Percentiles rank a stretch among this genome's conserved stretches.
phyloP scores from a whole-genome alignment of 1,140 invertebrate species.

The Ostrea edulis region DNA sequence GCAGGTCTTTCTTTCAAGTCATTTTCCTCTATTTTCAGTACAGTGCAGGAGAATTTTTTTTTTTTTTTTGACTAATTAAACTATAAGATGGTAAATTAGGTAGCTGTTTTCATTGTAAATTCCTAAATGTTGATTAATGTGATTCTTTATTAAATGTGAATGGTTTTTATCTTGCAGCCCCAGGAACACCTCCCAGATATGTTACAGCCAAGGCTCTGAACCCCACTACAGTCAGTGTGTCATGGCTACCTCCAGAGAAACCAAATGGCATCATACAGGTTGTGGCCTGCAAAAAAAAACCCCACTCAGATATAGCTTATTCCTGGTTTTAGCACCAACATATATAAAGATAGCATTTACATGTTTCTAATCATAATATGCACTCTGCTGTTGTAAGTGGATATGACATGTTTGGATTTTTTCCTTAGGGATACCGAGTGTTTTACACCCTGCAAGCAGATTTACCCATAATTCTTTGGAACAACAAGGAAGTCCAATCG shows the following conservation, averaged over 20 bases:
- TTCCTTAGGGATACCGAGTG: constrained; percentile 95
- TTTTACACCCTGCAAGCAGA: constrained; percentile 95
- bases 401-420: neutral
- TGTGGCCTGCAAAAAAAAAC: constrained; percentile 50
- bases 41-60: neutral
- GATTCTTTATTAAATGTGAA: neutral
- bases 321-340: too few relatives aligned
- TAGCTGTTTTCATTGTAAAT: neutral
- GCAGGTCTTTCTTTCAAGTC: neutral
- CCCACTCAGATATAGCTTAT: neutral
- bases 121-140: too few relatives aligned
- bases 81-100: neutral
- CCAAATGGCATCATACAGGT: constrained; percentile 98
- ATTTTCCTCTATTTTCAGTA: neutral
- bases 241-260: constrained; percentile 98
- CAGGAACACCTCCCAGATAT: constrained; percentile 95
- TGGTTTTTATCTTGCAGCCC: constrained; percentile 84
- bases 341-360: too few relatives aligned
- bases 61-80: neutral
- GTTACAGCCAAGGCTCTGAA: constrained; percentile 95
- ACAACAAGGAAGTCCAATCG: constrained; percentile 86
- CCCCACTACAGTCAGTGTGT: constrained; percentile 96
- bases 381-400: neutral
- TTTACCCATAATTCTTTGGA: constrained; percentile 92
- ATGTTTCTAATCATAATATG: too few relatives aligned